phyloP scores from a whole-genome alignment of 1,140 invertebrate genomes.

The Leptinotarsa defecta region DNA sequence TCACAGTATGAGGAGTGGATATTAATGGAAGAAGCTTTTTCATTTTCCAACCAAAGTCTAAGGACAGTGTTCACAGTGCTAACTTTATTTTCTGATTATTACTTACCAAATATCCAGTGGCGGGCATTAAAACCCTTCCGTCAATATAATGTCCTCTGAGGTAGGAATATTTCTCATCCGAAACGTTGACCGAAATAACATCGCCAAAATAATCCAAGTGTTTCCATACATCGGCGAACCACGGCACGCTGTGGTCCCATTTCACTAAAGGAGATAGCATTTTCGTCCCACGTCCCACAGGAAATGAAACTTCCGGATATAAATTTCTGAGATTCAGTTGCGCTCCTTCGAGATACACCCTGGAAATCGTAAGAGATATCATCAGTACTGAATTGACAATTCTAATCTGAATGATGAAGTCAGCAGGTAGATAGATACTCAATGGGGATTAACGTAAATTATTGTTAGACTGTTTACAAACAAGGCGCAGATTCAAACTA shows the following conservation, averaged over 20 bases:
- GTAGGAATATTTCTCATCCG: slow-evolving; percentile 56
- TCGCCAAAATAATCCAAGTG: slow-evolving; percentile 15
- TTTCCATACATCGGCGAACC: slow-evolving; percentile 53
- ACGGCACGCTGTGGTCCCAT: slow-evolving; percentile 88
- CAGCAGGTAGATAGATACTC: too few species aligned
- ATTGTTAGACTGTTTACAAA: too few species aligned
- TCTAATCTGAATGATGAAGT: too few species aligned
- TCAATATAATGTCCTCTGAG: slow-evolving; percentile 90
- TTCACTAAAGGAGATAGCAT: slow-evolving; percentile 79
- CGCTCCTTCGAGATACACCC: slow-evolving; percentile 87
- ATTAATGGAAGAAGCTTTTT: too few species aligned
- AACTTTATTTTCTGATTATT: neutral
- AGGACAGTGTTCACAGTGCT: too few species aligned
- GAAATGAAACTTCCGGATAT: slow-evolving; percentile 75
- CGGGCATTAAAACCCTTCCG: slow-evolving; percentile 90
- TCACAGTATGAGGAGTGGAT: too few species aligned
- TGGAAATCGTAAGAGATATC: slow-evolving; percentile 30
- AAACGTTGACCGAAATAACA: slow-evolving; percentile 17
- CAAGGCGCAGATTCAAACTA: too few species aligned
- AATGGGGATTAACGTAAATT: too few species aligned
- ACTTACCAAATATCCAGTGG: slow-evolving; percentile 86
- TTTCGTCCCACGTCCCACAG: slow-evolving; percentile 84
- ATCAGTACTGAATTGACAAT: neutral
- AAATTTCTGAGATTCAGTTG: slow-evolving; percentile 74
- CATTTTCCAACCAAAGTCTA: too few species aligned